Conservation (phyloP, 1,140 invertebrate species). For the Megalopta genalis region DNA sequence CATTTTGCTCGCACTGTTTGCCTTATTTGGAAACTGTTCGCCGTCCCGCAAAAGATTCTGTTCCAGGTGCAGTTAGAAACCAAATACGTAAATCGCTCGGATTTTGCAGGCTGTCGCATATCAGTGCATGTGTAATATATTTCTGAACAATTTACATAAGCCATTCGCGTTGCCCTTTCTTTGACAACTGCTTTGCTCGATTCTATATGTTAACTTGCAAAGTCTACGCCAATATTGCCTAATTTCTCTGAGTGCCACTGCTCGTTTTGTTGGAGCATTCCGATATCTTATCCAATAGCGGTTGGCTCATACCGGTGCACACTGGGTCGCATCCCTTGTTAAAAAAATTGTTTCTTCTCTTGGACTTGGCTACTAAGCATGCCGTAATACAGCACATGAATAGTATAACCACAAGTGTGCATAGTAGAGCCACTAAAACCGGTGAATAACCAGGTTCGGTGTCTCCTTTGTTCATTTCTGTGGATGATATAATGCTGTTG, state of each 20-base stretch:
- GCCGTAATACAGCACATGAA: constrained; percentile 68
- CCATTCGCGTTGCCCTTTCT: neutral
- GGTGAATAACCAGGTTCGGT: constrained; percentile 32
- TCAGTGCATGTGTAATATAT: neutral
- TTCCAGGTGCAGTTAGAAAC: neutral
- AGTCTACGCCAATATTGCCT: neutral
- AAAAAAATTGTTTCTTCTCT: constrained; percentile 61
- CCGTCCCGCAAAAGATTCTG: neutral
- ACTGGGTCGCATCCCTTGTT: constrained; percentile 65
- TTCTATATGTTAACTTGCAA: neutral
- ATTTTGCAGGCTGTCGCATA: neutral
- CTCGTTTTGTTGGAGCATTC: constrained; percentile 43
- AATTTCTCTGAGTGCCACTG: constrained; percentile 21
- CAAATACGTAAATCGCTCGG: neutral
- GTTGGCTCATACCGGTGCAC: constrained; percentile 67
- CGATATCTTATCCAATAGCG: constrained; percentile 68
- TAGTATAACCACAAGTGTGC: constrained; percentile 58
- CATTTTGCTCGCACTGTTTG: neutral
- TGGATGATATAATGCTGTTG: constrained; percentile 1
- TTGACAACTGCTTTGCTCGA: too few species aligned
- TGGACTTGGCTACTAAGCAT: constrained; percentile 65
- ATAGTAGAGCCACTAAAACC: constrained; percentile 59
- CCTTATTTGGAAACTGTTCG: neutral
- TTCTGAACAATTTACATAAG: neutral
- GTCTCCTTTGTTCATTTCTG: constrained; percentile 11